Conservation (phyloP, 2,797 vertebrate genomes). For the Columba guinea region DNA sequence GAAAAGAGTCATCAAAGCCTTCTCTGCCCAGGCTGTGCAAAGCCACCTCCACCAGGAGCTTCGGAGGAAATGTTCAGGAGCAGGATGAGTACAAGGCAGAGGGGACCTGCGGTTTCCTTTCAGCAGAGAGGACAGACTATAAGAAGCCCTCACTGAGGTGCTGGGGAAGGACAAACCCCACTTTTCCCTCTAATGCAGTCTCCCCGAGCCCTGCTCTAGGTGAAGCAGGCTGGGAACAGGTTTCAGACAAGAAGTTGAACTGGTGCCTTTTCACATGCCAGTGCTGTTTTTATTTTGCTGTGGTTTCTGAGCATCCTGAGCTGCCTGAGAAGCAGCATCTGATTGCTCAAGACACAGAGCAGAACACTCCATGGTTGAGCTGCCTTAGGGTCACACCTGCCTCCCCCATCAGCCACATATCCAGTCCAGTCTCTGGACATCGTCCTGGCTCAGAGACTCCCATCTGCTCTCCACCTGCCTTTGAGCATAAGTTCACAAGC, state of each 20-base stretch:
- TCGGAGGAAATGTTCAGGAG: neutral
- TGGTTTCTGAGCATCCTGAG: neutral
- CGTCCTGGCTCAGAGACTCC: too few relatives aligned
- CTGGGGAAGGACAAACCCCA: neutral
- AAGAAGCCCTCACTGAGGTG: neutral
- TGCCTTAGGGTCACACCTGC: neutral
- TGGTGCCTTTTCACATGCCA: neutral
- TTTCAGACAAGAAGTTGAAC: neutral
- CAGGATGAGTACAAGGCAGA: neutral
- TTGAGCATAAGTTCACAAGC: neutral
- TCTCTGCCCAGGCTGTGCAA: neutral
- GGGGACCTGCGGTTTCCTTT: neutral
- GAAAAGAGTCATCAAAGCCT: neutral
- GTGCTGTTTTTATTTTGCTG: neutral
- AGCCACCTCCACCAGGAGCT: neutral
- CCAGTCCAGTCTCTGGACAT: accelerated
- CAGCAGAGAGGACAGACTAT: neutral
- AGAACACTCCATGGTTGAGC: neutral
- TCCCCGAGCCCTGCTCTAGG: neutral
- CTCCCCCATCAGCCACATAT: neutral
- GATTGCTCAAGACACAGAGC: neutral
- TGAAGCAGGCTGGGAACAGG: neutral
- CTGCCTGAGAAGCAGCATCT: neutral
- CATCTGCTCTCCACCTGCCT: neutral
- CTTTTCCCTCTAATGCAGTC: accelerated